Base-by-base conservation (phyloP, 2,797 vertebrate genomes). In the Hydrocynus forskahlii region DNA sequence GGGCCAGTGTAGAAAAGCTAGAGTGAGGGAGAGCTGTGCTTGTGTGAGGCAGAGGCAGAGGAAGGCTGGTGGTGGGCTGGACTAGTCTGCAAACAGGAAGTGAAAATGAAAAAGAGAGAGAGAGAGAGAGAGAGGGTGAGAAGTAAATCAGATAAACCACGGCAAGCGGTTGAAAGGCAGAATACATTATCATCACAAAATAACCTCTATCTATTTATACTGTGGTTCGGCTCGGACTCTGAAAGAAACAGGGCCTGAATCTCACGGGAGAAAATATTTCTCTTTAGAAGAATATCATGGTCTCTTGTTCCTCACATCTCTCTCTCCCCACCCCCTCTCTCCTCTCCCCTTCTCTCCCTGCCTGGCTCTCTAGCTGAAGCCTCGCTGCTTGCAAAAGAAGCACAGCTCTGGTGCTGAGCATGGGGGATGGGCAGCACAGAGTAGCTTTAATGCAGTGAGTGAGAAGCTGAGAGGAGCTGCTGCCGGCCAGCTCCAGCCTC, bases 341-440 rank as follows among this genome's bases (percentile, higher is more conserved):
- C 80, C 87, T 80, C 87, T 86, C 88, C 85, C 81, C 90, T 35
- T 86, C 90, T 89, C 82, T 86, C 87, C 13, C 83, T 71, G 60
- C 69, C 81, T 77, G 59, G 48, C 79, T 82, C 80, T 84, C 68
- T 83, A 85, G 83, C 87, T 86, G 92, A 93, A 88, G 89, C 86
- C 76, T 79, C 80, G 85, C 85, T 86, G 86, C 86, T 86, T 87
- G 85, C 86, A 87, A 85, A 86, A 94, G 93, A 92, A 93, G 91
- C 92, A 89, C 93, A 94, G 89, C 90, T 94, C 91, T 91, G 77
- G 76, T 85, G 71, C 91, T 91, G 89, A 84, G 88, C 87, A 89
- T 94, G 94, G 94, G 94, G 94, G 94, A 95, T 94, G 94, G 94
- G 90, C 78, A 71, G 76, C 57, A 89, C 89, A 87, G 89, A 88